Percentiles rank a stretch among this genome's conserved stretches.
These are phyloP conservation scores for Drosophila mimica DNA, from an alignment of 2,888 invertebrate genomes.

Conservation along the genomic window DNA sequence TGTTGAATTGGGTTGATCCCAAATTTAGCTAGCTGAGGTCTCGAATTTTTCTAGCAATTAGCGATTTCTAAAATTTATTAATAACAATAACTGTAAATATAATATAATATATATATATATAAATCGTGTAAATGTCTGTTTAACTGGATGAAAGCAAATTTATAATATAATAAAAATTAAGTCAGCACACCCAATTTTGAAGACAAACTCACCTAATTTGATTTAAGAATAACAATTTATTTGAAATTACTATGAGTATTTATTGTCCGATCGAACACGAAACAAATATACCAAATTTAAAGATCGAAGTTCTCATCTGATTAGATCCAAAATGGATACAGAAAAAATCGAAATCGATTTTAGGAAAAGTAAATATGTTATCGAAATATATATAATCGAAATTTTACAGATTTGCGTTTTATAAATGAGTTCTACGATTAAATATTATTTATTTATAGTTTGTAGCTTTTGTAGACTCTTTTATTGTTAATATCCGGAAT, in stretches of 20 bases:
- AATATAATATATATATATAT: accelerated
- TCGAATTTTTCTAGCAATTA: background rate
- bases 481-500: background rate
- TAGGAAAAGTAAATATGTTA: background rate
- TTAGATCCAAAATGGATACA: background rate
- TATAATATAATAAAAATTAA: background rate
- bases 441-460: background rate
- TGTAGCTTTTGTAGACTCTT: background rate
- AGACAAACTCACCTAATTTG: background rate
- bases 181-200: background rate
- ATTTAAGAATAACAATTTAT: background rate
- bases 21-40: background rate
- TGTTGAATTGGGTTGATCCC: background rate
- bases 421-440: background rate
- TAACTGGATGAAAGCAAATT: background rate
- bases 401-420: background rate
- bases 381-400: background rate
- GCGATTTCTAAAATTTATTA: background rate
- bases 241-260: background rate
- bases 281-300: background rate
- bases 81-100: background rate
- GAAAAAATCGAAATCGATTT: background rate
- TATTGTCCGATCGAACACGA: background rate
- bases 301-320: background rate
- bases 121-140: background rate